phyloP scores from a whole-genome alignment of 2,113 vertebrate species.

The Eublepharis macularius region DNA sequence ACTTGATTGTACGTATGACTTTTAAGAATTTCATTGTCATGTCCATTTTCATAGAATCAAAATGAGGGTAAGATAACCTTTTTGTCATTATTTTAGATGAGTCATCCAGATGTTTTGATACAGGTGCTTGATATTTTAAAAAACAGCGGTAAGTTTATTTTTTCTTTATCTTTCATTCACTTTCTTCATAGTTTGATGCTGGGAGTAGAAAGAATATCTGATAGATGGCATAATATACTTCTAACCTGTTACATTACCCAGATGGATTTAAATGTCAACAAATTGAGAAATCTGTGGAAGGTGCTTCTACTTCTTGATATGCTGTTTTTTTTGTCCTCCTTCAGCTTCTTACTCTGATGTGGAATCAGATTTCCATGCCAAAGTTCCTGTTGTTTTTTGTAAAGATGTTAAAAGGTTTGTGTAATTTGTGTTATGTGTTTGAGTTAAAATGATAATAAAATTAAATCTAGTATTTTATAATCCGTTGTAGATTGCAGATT shows the following conservation, averaged over 20 bases:
- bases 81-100: slow-evolving; percentile 84
- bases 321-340: slow-evolving; percentile 36
- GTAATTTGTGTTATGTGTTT: neutral
- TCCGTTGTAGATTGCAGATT: neutral
- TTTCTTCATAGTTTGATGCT: neutral
- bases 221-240: neutral
- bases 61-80: slow-evolving; percentile 30
- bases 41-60: neutral
- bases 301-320: neutral
- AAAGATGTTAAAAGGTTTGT: slow-evolving; percentile 87
- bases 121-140: slow-evolving; percentile 95
- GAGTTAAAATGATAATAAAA: neutral
- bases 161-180: slow-evolving; percentile 13
- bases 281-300: slow-evolving; percentile 29
- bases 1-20: neutral
- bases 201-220: slow-evolving; percentile 5
- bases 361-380: slow-evolving; percentile 98
- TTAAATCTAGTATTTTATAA: neutral
- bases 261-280: slow-evolving; percentile 34
- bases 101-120: slow-evolving; percentile 95
- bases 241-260: neutral
- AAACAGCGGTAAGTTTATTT: slow-evolving; percentile 83
- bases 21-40: neutral
- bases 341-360: slow-evolving; percentile 90
- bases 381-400: slow-evolving; percentile 97